Percentiles rank a stretch among this genome's conserved stretches.
phyloP scores from a whole-genome alignment of 2,797 vertebrate genomes.

The Sebastes wilsoni region DNA sequence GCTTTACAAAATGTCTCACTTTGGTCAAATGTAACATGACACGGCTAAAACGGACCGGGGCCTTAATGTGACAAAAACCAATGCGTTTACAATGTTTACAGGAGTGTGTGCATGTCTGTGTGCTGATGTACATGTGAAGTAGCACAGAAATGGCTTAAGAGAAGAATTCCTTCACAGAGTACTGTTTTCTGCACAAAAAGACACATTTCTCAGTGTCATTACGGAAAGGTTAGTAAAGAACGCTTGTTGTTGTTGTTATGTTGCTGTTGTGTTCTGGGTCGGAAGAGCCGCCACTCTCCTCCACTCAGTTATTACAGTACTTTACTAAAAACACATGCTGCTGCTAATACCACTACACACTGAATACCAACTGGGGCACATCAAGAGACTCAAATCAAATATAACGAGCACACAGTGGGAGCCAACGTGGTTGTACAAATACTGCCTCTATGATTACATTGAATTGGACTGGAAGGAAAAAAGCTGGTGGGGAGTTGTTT shows the following conservation, averaged over 20 bases:
- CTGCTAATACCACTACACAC: constrained; percentile 6
- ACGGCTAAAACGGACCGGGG: not conserved
- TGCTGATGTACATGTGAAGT: not conserved
- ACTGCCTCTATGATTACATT: constrained; percentile 10
- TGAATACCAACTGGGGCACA: constrained; percentile 18
- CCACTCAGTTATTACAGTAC: constrained; percentile 6
- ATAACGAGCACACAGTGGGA: constrained; percentile 7
- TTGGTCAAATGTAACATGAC: not conserved
- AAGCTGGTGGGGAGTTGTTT: constrained; percentile 21
- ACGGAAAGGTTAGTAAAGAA: not conserved
- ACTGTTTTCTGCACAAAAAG: not conserved
- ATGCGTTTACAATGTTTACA: not conserved
- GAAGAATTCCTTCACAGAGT: not conserved
- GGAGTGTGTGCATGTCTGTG: not conserved
- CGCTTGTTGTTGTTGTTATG: not conserved
- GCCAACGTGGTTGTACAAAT: not conserved
- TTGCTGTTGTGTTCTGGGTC: not conserved
- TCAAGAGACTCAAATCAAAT: constrained; percentile 34
- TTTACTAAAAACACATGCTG: constrained; percentile 13
- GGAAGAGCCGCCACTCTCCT: not conserved
- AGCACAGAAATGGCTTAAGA: not conserved
- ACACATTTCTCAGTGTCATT: not conserved
- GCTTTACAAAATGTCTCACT: not conserved
- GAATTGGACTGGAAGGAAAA: constrained; percentile 15
- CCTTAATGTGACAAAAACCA: not conserved